Evolutionary conservation across 2,113 vertebrate species (phyloP), one percentile per base, ranked within the genome.

Genomic region (Oreotrochilus melanogaster): DNA sequence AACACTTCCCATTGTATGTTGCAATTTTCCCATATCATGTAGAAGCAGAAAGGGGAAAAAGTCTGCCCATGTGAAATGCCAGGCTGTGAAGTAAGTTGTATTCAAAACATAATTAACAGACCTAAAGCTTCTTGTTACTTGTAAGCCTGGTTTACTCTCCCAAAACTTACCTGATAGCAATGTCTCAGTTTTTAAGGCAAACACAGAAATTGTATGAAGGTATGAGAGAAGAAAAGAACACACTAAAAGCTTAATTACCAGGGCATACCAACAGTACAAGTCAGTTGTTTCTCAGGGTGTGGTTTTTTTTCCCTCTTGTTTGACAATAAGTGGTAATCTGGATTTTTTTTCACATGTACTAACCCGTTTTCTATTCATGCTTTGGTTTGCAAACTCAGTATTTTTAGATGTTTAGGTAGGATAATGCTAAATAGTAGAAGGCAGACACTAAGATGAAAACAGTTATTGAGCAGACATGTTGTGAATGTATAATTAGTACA

Each of bases 331-430:
- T 39, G 18, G 56, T 42, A 67, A 66, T 31, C 7, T 27, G 18
- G 10, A 8, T 35, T 27, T 35, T 45, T 51, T 47, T 60, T 84
- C n/a, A 27, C 16, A 1, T 1, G 14, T n/a, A 5, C 37, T 39
- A 35, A 39, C 9, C 22, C 60, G 6, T 30, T 80, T 25, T 33
- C 22, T 42, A 2, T 37, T 82, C 25, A 1, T 10, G 8, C 42
- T 2, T 2, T 73, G 24, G 6, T 57, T 86, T 61, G 53, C 8
- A 2, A 70, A 28, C 22, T 14, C 27, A 22, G 0, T 28, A 2
- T 8, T 73, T 80, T 35, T 12, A 14, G 37, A 6, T 62, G 13
- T 50, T 66, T 24, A 37, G 64, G 27, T 57, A 39, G 3, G 4
- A 24, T 25, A 56, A 0, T 28, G 48, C 17, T 53, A 8, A 83